phyloP scores from a whole-genome alignment of 37 sponge, comb jelly and placozoan genomes.

The Chondrosia reniformis region DNA sequence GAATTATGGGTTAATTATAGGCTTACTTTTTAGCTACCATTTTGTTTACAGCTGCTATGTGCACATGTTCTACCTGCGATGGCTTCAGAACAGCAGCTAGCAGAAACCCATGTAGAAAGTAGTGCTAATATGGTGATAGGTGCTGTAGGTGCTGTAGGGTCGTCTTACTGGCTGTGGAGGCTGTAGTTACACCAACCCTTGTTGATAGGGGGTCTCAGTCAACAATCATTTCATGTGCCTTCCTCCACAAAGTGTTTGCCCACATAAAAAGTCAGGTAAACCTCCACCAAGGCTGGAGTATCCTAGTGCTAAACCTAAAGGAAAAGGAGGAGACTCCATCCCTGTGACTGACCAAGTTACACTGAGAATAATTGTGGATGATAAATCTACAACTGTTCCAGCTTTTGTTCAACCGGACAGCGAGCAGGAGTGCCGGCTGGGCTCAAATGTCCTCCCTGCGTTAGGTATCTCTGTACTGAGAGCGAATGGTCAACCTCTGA shows the following conservation, averaged over 20 bases:
- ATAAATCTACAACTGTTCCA: slow-evolving; percentile 1
- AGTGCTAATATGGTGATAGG: too few relatives aligned
- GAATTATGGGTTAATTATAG: too few relatives aligned
- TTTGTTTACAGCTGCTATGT: too few relatives aligned
- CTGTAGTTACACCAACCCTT: neutral
- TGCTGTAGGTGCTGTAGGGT: too few relatives aligned
- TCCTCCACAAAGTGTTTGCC: too few relatives aligned
- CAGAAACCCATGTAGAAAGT: neutral
- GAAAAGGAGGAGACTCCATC: too few relatives aligned
- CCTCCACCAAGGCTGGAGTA: too few relatives aligned
- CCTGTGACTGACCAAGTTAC: slow-evolving; percentile 26
- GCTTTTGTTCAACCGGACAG: slow-evolving; percentile 39
- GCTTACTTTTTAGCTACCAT: too few relatives aligned
- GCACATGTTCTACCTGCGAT: too few relatives aligned
- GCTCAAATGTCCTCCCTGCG: slow-evolving; percentile 24
- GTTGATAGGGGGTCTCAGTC: slow-evolving; percentile 43
- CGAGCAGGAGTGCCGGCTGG: slow-evolving; percentile 28
- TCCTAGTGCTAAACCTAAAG: too few relatives aligned
- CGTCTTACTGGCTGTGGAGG: slow-evolving; percentile 9
- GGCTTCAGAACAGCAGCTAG: too few relatives aligned
- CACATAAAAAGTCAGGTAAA: neutral
- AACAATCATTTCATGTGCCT: slow-evolving; percentile 24
- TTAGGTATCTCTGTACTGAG: neutral
- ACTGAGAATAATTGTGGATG: neutral
- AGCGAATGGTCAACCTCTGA: neutral